Conservation (phyloP, 2,797 vertebrate species). For the Oceanodroma leucorhoa region DNA sequence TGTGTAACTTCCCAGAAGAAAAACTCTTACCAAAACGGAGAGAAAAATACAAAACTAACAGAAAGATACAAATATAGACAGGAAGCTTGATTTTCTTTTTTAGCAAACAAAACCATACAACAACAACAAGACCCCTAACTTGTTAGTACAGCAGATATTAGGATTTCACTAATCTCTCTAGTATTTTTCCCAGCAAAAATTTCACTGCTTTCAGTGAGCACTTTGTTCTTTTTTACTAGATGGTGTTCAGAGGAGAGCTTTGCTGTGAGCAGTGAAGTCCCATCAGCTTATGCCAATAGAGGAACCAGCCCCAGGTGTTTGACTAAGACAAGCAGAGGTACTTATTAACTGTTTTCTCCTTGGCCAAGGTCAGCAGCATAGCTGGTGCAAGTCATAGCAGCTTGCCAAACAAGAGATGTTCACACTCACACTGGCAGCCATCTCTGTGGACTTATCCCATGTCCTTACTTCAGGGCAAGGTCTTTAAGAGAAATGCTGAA, state of each 20-base stretch:
- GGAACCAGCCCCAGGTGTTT: neutral
- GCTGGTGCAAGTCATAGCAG: neutral
- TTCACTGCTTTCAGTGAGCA: neutral
- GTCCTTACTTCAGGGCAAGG: neutral
- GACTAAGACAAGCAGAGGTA: neutral
- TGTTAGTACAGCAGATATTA: neutral
- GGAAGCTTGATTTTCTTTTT: neutral
- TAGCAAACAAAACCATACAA: neutral
- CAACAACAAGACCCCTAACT: neutral
- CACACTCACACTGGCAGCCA: neutral
- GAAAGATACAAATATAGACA: neutral
- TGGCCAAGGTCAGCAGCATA: neutral
- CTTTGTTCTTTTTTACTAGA: neutral
- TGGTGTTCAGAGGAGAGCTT: neutral
- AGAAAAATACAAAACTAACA: neutral
- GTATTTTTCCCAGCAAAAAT: neutral
- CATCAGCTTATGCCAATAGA: neutral
- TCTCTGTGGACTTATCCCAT: neutral
- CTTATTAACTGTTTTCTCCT: neutral
- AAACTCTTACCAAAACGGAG: neutral
- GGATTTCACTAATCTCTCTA: neutral
- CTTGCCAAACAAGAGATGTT: neutral
- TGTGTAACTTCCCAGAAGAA: neutral
- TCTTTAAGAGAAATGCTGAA: neutral
- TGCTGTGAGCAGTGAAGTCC: neutral